Base-by-base conservation (phyloP, 2,797 vertebrate genomes). In the Scyliorhinus canicula region DNA sequence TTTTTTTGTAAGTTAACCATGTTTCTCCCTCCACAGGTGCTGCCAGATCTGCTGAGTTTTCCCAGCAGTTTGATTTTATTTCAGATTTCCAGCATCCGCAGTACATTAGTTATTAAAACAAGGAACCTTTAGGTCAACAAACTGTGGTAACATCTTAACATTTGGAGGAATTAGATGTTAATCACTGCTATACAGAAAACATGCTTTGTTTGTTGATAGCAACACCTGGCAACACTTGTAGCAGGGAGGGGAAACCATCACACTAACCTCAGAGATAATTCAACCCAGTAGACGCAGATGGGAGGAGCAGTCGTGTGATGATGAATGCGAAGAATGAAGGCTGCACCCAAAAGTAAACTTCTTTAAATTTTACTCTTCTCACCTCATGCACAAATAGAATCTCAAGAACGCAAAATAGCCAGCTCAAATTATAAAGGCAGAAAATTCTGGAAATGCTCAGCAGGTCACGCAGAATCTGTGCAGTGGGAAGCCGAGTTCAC, bases 241-340 rank as follows among this genome's bases (percentile, higher is more conserved):
- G 19, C 8, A 7, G 57, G 86, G 86, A 35, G 88, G 57, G 24
- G 35, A 91, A 91, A 91, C 14, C 7, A 57, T 28, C 19, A 40
- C 57, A 91, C 88, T 63, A 40, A 40, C 88, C 88, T 91, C 88
- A 91, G 88, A 63, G 88, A 91, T 91, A 91, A 63, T 91, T 69
- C 93, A 93, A 71, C 16, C 28, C 65, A 52, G 71, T 21, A 93
- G 44, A 44, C 4, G 52, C 31, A 35, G 67, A 71, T 31, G n/a
- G 91, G 60, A 67, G 67, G 67, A 93, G 93, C 28, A 12, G 69
- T 16, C 12, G 50, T 52, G 8, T 93, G 93, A 12, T 52, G 31
- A 50, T 50, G 44, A 93, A 93, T 93, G 50, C 12, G 19, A 71
- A 93, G 47, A 93, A 71, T 50, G 44, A 71, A 52, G 93, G 24